Base-by-base conservation (phyloP, 2,113 vertebrate genomes). In the Formicarius rufipectus region DNA sequence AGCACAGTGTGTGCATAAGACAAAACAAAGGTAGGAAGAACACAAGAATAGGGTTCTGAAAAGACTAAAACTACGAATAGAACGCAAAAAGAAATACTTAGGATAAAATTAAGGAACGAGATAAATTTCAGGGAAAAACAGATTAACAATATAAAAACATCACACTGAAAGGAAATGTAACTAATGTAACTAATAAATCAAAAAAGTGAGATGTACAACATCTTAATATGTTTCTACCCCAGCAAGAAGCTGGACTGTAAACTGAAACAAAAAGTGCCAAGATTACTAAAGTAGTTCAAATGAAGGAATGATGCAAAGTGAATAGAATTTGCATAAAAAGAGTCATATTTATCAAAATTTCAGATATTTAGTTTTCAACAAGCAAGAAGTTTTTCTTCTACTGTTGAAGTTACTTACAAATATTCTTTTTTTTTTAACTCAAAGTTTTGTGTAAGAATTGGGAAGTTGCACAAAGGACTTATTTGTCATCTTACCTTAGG, bases 401-500 rank as follows among this genome's bases (percentile, higher is more conserved):
- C 12, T 5, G 0, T 4, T 35, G 12, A 55, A 89, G 20, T 31
- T 52, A 67, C 3, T 27, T 15, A 39, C 1, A 50, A 53, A 19
- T 23, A 24, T 2, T 20, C 4, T 44, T 35, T 33, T 50, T 33
- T 16, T 6, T 14, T 2, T 3, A 37, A n/a, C 30, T n/a, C 17
- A 19, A 35, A 39, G 5, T 8, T 74, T 59, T 78, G 44, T 28
- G 3, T 64, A 86, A 80, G 18, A 66, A 66, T 44, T 19, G 56
- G 24, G 28, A 89, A 86, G 24, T 21, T 1, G 4, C 77, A 90
- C 7, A 74, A 75, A 91, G 58, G 18, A 64, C 8, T 75, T 49
- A 12, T 64, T 76, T 52, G 69, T 52, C 16, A 33, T 56, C 91
- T 98, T 97, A 99, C 99, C 99, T 99, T 99, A 33, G 99, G 99